Conservation (phyloP, 1,140 invertebrate species). For the Lepidurus couesii region DNA sequence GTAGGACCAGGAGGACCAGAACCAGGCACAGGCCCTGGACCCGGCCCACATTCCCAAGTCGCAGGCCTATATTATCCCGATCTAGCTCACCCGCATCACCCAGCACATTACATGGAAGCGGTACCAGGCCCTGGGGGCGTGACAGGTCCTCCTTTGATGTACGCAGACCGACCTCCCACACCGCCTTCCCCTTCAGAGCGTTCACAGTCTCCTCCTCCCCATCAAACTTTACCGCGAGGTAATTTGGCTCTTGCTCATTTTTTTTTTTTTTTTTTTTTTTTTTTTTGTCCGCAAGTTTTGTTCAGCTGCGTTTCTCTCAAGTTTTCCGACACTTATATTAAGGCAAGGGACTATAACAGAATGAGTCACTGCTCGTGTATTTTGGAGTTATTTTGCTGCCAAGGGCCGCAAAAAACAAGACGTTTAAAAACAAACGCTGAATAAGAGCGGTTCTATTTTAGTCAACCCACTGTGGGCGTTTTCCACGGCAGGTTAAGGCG, state of each 20-base stretch:
- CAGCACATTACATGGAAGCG: constrained; percentile 43
- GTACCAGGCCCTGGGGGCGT: neutral
- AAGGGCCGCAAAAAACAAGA: neutral
- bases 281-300: neutral
- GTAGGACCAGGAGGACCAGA: constrained; percentile 44
- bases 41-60: constrained; percentile 39
- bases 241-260: neutral
- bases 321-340: neutral
- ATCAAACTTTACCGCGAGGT: constrained; percentile 44
- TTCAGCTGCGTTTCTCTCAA: neutral
- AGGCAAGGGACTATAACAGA: neutral
- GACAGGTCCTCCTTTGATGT: constrained; percentile 30
- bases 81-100: constrained; percentile 41
- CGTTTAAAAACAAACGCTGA: neutral
- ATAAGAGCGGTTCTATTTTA: neutral
- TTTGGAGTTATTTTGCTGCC: neutral
- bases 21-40: constrained; percentile 43
- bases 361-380: neutral
- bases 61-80: constrained; percentile 39
- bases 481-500: neutral
- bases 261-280: neutral
- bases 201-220: constrained; percentile 54
- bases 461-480: constrained; percentile 7
- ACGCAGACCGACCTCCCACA: constrained; percentile 51
- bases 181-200: constrained; percentile 55